Conservation (phyloP, 2,113 vertebrate genomes). For the Zosterops borbonicus region DNA sequence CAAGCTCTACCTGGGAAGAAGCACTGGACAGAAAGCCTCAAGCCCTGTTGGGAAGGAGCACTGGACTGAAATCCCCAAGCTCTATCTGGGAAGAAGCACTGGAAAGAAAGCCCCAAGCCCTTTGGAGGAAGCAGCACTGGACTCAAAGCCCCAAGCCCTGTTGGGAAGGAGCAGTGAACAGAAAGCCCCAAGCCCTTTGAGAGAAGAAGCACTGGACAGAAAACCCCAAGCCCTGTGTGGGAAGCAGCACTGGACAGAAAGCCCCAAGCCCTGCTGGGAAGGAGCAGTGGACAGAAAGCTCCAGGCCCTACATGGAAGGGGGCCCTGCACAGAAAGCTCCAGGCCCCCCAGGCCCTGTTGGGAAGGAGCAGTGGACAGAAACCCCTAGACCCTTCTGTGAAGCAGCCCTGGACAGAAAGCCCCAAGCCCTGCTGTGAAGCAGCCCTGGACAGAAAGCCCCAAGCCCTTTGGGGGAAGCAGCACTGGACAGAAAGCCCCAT, state of each 20-base stretch:
- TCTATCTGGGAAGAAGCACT: not conserved
- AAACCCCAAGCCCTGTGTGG: not conserved
- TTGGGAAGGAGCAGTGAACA: no score
- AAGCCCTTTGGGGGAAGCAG: no score
- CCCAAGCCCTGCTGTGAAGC: not conserved
- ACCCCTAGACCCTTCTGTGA: rapidly evolving
- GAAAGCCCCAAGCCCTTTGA: rapidly evolving
- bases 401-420: not conserved
- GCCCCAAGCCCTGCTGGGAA: not conserved
- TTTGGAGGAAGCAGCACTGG: not conserved
- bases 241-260: not conserved
- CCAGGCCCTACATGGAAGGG: rapidly evolving
- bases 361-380: not conserved
- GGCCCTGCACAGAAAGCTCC: not conserved
- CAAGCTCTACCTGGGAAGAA: no score
- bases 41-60: rapidly evolving
- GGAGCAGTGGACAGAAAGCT: not conserved
- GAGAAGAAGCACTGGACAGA: not conserved
- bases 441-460: not conserved
- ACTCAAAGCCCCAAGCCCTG: no score
- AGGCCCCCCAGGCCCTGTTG: rapidly evolving
- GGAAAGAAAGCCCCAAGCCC: not conserved
- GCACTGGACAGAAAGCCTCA: not conserved
- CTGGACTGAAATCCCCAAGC: no score
- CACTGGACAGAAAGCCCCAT: no score